Evolutionary conservation across 2,888 invertebrate species (phyloP).

Genomic region (Pterostichus madidus): DNA sequence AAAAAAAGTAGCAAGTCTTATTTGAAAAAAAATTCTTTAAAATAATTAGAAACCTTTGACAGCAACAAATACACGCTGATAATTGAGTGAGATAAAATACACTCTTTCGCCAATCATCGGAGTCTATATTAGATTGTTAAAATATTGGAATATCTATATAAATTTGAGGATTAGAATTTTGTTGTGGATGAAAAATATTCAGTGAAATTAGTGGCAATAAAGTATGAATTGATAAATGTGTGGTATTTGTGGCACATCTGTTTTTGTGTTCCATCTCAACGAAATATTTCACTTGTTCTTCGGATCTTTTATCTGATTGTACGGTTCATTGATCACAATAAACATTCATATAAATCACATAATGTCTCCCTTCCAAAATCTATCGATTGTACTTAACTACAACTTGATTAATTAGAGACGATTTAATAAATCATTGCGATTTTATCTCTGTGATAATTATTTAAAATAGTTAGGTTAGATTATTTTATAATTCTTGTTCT

Average conservation of each 20-base stretch:
- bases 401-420: slow-evolving; percentile 45
- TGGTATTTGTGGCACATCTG: slow-evolving; percentile 38
- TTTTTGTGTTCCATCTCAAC: slow-evolving; percentile 16
- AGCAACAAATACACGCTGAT: no score
- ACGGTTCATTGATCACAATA: slow-evolving; percentile 57
- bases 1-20: no score
- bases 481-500: no score
- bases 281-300: slow-evolving; percentile 38
- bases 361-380: slow-evolving; percentile 51
- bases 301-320: slow-evolving; percentile 56
- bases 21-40: no score
- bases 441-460: neutral
- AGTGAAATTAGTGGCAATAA: neutral
- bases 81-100: no score
- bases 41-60: no score
- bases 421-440: slow-evolving; percentile 42
- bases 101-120: no score
- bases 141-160: no score
- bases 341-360: slow-evolving; percentile 61
- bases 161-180: no score
- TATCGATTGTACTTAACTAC: slow-evolving; percentile 43
- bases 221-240: slow-evolving; percentile 9
- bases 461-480: no score
- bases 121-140: no score
- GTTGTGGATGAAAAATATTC: no score